Percentiles rank a stretch among this genome's conserved stretches.
Evolutionary conservation across 1,140 invertebrate genomes (phyloP).

Genomic region (Euura saliciscinereae): DNA sequence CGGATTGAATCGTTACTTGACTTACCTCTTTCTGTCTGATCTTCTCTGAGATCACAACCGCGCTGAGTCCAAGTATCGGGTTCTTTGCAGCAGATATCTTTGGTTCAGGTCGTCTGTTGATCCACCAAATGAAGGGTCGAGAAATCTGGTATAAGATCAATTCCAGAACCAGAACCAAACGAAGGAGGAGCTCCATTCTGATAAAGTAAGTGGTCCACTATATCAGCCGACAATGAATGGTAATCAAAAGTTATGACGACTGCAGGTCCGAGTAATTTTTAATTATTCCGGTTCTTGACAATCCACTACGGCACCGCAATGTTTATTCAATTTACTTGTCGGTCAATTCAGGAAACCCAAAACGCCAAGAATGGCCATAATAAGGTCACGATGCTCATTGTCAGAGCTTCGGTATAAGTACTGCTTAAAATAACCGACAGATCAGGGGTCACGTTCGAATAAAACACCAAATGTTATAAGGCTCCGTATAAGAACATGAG

Average conservation of each 20-base stretch:
- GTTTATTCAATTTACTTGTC: too few species aligned
- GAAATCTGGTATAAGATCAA: constrained; percentile 21
- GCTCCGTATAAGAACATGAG: too few species aligned
- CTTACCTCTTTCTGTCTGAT: constrained; percentile 57
- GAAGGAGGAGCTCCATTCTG: constrained; percentile 29
- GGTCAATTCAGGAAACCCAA: too few species aligned
- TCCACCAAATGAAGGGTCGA: constrained; percentile 31
- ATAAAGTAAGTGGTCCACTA: constrained; percentile 8
- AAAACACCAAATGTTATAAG: too few species aligned
- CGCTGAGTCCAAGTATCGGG: constrained; percentile 43
- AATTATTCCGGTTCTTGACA: too few species aligned
- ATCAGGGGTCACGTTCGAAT: too few species aligned
- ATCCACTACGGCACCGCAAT: too few species aligned
- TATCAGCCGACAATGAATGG: not conserved
- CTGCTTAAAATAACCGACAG: too few species aligned
- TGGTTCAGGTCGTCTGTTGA: constrained; percentile 30
- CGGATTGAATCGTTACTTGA: not conserved
- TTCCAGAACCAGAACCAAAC: constrained; percentile 19
- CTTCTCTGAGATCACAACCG: constrained; percentile 46
- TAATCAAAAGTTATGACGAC: not conserved
- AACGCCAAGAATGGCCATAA: too few species aligned
- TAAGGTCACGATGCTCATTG: too few species aligned
- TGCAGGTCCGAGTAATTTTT: not conserved
- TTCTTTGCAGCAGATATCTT: constrained; percentile 42
- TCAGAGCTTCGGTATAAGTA: too few species aligned